Base-by-base conservation (phyloP, 2,113 vertebrate genomes). In the Xenus cinereus region DNA sequence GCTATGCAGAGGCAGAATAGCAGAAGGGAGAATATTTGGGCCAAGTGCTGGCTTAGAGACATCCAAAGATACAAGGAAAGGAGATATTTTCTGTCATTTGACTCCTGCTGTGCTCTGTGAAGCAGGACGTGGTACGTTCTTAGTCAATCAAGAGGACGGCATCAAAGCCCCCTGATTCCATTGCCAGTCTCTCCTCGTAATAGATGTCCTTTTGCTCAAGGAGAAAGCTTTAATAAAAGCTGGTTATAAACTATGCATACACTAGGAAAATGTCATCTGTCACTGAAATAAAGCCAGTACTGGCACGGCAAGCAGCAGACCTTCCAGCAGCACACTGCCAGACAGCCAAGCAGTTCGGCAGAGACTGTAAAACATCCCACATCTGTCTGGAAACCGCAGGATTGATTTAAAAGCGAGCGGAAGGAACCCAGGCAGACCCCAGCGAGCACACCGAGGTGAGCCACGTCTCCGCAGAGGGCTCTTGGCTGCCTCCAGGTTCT, bases 191-290 rank as follows among this genome's bases (percentile, higher is more conserved):
- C 64, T 63, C 37, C 72, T 77, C 32, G 10, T 33, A 5, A 33
- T 37, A 30, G 56, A 39, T 41, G 76, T 64, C 90, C 90, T 92
- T 93, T 3, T 26, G 69, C 83, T 92, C 68, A 87, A 92, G 95
- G 92, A 96, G 92, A 93, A 90, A 78, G 73, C 90, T 81, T 48
- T 21, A 20, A 80, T 48, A 59, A 89, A 72, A 79, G 54, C 85
- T 60, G 88, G 27, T 75, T 39, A n/a, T 50, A 74, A 95, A 88
- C 79, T 48, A 69, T 19, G 79, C 90, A 27, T 9, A 7, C 72
- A 10, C 59, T 23, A 78, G 60, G 93, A 84, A 95, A 90, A 92
- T 74, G 79, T 93, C 92, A 95, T 63, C 75, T 92, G 93, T 28
- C 88, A 56, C 83, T 87, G 93, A 81, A 84, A 64, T 5, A 5